Conservation (phyloP, 2,888 invertebrate genomes). For the Plagiodera versicolora region DNA sequence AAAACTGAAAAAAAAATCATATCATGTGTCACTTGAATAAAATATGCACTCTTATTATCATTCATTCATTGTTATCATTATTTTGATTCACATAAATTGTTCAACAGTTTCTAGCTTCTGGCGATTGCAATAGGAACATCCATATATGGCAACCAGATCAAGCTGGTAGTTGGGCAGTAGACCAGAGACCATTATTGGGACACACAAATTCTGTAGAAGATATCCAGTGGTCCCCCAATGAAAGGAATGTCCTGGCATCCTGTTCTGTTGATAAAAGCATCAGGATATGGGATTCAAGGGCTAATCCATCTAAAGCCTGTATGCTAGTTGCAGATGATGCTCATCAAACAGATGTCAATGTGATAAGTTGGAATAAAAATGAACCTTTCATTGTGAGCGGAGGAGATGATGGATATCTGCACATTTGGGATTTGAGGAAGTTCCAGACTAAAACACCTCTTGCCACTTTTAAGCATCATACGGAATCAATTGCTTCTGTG, state of each 20-base stretch:
- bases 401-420: slow-evolving; percentile 93
- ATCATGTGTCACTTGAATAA: too few relatives aligned
- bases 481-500: slow-evolving; percentile 88
- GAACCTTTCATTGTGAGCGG: slow-evolving; percentile 91
- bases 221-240: slow-evolving; percentile 98
- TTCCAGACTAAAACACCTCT: slow-evolving; percentile 79
- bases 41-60: too few relatives aligned
- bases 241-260: slow-evolving; percentile 83
- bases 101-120: slow-evolving; percentile 85
- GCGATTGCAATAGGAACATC: slow-evolving; percentile 91
- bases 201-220: slow-evolving; percentile 96
- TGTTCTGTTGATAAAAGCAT: slow-evolving; percentile 90
- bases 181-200: slow-evolving; percentile 83
- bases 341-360: slow-evolving; percentile 93
- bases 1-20: too few relatives aligned
- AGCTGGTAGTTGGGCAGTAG: slow-evolving; percentile 81
- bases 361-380: slow-evolving; percentile 93
- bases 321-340: slow-evolving; percentile 86
- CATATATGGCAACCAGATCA: slow-evolving; percentile 89
- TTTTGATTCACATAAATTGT: too few relatives aligned
- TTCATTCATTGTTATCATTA: too few relatives aligned
- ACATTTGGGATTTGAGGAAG: slow-evolving; percentile 94
- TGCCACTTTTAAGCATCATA: slow-evolving; percentile 95
- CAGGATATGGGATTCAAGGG: slow-evolving; percentile 94
- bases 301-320: slow-evolving; percentile 82